Evolutionary conservation across 2,888 invertebrate species (phyloP).

Genomic region (Liodrosophila aerea): DNA sequence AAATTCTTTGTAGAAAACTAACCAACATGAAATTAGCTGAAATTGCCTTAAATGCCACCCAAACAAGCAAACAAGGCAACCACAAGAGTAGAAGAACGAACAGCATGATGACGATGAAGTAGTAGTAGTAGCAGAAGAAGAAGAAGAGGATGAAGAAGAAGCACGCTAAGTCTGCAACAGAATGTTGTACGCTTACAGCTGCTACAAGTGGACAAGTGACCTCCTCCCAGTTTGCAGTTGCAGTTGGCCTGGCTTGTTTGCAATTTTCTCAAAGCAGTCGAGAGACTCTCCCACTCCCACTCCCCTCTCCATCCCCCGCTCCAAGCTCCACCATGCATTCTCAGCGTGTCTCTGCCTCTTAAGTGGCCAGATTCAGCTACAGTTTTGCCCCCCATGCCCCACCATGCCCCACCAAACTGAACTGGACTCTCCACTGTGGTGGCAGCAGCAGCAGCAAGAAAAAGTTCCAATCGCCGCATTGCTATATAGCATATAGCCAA

Average conservation of each 20-base stretch:
- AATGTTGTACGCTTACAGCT: constrained; percentile 28
- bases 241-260: too few species aligned
- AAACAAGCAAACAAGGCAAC: constrained; percentile 3
- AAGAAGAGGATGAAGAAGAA: constrained; percentile 1
- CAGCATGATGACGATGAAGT: too few species aligned
- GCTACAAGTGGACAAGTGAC: constrained; percentile 3
- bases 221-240: constrained; percentile 21
- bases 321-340: too few species aligned
- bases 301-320: too few species aligned
- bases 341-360: constrained; percentile 5
- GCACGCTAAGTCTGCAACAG: constrained; percentile 28
- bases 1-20: constrained; percentile 38
- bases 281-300: too few species aligned
- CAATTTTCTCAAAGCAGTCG: too few species aligned
- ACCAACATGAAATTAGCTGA: constrained; percentile 46
- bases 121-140: too few species aligned
- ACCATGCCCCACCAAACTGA: too few species aligned
- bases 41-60: constrained; percentile 52
- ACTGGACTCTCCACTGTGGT: too few species aligned
- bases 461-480: background rate
- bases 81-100: too few species aligned
- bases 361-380: constrained; percentile 48
- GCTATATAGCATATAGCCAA: constrained; percentile 3
- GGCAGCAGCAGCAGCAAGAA: too few species aligned
- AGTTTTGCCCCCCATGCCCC: background rate